Evolutionary conservation across 1,140 invertebrate genomes (phyloP).

Genomic region (Oreohelix idahoensis): DNA sequence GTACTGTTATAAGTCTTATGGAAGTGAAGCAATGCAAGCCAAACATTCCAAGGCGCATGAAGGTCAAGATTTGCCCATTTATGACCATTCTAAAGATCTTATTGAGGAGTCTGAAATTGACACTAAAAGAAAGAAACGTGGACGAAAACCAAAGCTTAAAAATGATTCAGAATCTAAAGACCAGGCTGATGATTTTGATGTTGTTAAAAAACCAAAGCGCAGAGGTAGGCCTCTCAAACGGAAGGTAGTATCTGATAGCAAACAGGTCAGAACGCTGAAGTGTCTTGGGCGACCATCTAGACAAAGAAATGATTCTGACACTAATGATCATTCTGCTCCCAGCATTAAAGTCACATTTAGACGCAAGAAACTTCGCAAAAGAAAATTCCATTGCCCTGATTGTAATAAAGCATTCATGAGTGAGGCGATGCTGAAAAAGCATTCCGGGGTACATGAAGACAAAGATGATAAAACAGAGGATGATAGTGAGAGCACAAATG

Average conservation of each 20-base stretch:
- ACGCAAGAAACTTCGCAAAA: neutral
- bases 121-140: neutral
- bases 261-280: neutral
- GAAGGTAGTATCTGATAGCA: neutral
- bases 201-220: neutral
- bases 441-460: neutral
- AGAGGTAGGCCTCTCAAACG: neutral
- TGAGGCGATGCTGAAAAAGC: neutral
- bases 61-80: slow-evolving; percentile 13
- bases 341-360: slow-evolving; percentile 13
- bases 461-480: neutral
- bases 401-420: slow-evolving; percentile 14
- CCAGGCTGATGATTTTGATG: neutral
- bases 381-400: neutral
- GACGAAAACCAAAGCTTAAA: neutral
- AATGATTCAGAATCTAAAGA: neutral
- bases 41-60: slow-evolving; percentile 19
- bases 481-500: neutral
- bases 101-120: neutral
- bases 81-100: slow-evolving; percentile 27
- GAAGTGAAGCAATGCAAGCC: slow-evolving; percentile 12
- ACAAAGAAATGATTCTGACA: neutral
- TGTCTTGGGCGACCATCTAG: neutral
- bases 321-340: neutral
- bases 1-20: slow-evolving; percentile 20